Conservation (phyloP, 2,797 vertebrate species). For the Siniperca obscura region DNA sequence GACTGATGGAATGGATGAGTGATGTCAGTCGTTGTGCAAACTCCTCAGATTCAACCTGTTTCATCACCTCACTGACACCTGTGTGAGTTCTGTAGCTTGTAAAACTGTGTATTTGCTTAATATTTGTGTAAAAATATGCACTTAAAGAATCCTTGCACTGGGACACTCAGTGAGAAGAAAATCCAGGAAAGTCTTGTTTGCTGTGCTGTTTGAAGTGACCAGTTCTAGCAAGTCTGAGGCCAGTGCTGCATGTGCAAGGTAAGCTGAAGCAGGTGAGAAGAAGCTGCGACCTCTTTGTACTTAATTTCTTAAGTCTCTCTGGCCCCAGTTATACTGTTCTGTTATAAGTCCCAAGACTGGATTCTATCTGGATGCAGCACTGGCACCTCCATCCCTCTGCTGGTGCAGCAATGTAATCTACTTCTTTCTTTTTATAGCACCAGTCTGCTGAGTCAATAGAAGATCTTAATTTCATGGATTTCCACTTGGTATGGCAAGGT, state of each 20-base stretch:
- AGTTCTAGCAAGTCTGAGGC: neutral
- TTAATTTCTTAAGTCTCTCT: neutral
- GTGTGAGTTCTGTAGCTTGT: neutral
- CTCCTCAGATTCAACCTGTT: neutral
- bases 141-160: neutral
- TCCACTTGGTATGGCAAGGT: neutral
- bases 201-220: no score
- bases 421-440: neutral
- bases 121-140: neutral
- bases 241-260: neutral
- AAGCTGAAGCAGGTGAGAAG: conserved; percentile 10
- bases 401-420: conserved; percentile 29
- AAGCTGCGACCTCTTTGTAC: conserved; percentile 7
- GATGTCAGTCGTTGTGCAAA: neutral
- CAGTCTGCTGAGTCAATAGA: conserved; percentile 14
- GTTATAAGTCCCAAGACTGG: no score
- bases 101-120: neutral
- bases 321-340: no score
- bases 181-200: no score
- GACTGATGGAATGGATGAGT: neutral
- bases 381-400: conserved; percentile 22
- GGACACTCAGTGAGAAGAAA: neutral
- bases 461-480: conserved; percentile 20
- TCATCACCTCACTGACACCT: neutral
- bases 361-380: no score